These are phyloP conservation scores for Amphiura filiformis DNA, from an alignment of 35 echinoderm and acorn worm species.

Conservation along the genomic window DNA sequence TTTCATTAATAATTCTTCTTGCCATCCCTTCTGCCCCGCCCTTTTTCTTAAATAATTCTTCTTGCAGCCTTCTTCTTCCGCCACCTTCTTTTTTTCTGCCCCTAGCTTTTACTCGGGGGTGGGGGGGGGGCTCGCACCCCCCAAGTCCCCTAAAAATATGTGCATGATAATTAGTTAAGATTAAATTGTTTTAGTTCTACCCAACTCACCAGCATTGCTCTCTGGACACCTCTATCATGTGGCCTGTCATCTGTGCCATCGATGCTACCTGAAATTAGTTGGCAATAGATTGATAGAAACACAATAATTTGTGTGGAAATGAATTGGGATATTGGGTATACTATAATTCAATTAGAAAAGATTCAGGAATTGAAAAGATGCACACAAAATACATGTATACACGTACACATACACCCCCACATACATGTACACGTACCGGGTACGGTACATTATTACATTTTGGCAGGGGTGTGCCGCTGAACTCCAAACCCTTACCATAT, in stretches of 20 bases:
- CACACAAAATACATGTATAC: neutral
- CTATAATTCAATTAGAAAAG: neutral
- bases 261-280: constrained; percentile 79
- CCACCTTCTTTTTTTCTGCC: no score
- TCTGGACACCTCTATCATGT: constrained; percentile 87
- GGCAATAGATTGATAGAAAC: constrained; percentile 34
- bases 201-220: constrained; percentile 94
- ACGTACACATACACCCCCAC: neutral
- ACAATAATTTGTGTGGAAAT: neutral
- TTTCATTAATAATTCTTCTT: no score
- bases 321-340: neutral
- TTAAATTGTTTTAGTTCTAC: no score
- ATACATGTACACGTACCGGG: no score
- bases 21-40: no score
- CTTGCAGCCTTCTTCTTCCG: no score
- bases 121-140: no score
- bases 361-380: neutral
- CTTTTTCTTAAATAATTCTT: no score
- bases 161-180: no score
- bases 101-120: no score
- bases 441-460: no score
- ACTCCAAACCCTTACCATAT: neutral
- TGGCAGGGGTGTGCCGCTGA: neutral
- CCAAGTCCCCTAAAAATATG: no score
- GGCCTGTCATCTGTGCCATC: constrained; percentile 93